Evolutionary conservation across 2,113 vertebrate genomes (phyloP).

Genomic region (Psittacus erithacus): DNA sequence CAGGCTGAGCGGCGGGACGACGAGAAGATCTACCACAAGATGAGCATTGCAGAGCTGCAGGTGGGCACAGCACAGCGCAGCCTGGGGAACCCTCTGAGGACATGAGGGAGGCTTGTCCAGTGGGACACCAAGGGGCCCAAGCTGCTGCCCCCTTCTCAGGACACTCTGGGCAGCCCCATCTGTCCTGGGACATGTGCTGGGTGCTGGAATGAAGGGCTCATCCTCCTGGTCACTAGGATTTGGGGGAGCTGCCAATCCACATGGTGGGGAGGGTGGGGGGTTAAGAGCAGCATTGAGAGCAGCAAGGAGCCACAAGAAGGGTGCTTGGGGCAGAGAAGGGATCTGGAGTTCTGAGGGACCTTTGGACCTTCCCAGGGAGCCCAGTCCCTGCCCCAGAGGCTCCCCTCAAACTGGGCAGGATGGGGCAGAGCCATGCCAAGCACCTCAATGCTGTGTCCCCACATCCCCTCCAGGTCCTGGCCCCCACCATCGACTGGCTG

Average conservation of each 20-base stretch:
- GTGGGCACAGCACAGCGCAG: conserved; percentile 40
- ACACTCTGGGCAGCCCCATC: background rate
- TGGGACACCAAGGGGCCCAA: accelerated
- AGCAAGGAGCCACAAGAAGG: accelerated
- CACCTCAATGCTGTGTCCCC: background rate
- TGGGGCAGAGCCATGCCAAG: background rate
- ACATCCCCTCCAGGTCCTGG: conserved; percentile 71
- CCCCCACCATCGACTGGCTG: conserved; percentile 91
- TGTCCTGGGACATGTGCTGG: accelerated
- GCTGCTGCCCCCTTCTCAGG: background rate
- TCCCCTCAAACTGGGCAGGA: background rate
- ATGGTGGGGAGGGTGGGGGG: background rate
- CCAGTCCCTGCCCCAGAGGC: background rate
- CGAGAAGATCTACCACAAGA: conserved; percentile 96
- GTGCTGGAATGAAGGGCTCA: background rate
- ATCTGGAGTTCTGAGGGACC: background rate
- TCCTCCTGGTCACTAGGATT: background rate
- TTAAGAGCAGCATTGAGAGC: background rate
- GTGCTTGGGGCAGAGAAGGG: background rate
- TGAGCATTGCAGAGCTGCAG: conserved; percentile 90
- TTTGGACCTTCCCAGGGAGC: background rate
- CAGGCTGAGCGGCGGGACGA: conserved; percentile 94
- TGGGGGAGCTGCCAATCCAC: accelerated
- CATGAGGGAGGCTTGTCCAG: accelerated
- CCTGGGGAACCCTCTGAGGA: background rate